Percentiles rank a stretch among this genome's conserved stretches.
phyloP scores from a whole-genome alignment of 2,113 vertebrate genomes.

The Eupsittula cactorum region DNA sequence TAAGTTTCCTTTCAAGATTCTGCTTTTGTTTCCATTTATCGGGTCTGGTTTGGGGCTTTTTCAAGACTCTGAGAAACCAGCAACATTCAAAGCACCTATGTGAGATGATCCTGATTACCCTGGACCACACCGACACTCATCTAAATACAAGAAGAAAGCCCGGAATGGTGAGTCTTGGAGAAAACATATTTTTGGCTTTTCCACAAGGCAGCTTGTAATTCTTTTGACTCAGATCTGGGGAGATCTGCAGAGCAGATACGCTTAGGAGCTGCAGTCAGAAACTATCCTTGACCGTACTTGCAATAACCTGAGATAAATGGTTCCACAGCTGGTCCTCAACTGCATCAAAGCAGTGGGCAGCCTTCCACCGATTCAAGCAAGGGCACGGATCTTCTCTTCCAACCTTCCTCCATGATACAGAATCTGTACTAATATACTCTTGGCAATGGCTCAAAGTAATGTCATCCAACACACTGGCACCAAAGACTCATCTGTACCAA shows the following conservation, averaged over 20 bases:
- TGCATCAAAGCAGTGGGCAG: background rate
- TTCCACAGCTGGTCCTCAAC: background rate
- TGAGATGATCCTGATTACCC: background rate
- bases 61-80: background rate
- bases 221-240: background rate
- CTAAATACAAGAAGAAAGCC: background rate
- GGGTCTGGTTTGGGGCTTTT: background rate
- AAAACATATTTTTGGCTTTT: background rate
- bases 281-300: rapidly evolving
- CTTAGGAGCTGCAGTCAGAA: background rate
- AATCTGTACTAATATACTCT: background rate
- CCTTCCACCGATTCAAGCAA: background rate
- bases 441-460: background rate
- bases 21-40: slow-evolving; percentile 21
- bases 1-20: slow-evolving; percentile 20
- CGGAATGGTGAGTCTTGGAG: background rate
- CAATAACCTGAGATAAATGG: background rate
- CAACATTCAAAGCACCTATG: background rate
- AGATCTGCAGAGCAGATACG: background rate
- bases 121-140: background rate
- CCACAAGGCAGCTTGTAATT: background rate
- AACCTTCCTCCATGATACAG: background rate
- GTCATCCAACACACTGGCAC: background rate
- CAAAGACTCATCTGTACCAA: background rate
- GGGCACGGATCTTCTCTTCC: background rate